A percentile compares a stretch with the other conserved stretches of the same genome.
Evolutionary conservation across 2,113 vertebrate species (phyloP).

Genomic region (Origma solitaria): DNA sequence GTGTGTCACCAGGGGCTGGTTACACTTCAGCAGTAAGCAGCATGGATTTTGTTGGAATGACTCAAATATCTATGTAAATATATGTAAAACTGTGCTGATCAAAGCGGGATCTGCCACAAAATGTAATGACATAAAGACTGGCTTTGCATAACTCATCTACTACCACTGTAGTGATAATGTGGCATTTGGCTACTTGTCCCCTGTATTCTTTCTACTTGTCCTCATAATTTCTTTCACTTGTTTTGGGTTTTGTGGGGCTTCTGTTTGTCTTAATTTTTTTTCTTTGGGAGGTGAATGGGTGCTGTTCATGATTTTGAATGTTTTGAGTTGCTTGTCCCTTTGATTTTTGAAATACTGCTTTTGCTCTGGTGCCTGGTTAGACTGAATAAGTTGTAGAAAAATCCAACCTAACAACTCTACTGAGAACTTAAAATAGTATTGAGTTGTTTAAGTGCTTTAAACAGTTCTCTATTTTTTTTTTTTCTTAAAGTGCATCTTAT

Average conservation of each 20-base stretch:
- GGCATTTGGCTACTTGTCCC: background rate
- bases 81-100: background rate
- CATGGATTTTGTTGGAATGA: background rate
- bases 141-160: background rate
- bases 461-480: background rate
- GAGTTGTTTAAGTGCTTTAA: background rate
- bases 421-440: background rate
- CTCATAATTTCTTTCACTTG: background rate
- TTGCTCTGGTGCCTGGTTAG: conserved; percentile 2
- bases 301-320: background rate
- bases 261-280: background rate
- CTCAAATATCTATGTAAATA: background rate
- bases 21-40: background rate
- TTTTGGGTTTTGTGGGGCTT: background rate
- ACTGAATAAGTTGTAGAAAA: background rate
- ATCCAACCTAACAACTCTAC: background rate
- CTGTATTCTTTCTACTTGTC: background rate
- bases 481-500: conserved; percentile 11
- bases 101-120: background rate
- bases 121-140: background rate
- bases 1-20: background rate
- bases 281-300: background rate
- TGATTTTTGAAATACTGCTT: background rate
- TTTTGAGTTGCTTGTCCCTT: background rate
- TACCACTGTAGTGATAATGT: accelerated